phyloP scores from a whole-genome alignment of 2,113 vertebrate genomes.

The Zosterops pallidus region DNA sequence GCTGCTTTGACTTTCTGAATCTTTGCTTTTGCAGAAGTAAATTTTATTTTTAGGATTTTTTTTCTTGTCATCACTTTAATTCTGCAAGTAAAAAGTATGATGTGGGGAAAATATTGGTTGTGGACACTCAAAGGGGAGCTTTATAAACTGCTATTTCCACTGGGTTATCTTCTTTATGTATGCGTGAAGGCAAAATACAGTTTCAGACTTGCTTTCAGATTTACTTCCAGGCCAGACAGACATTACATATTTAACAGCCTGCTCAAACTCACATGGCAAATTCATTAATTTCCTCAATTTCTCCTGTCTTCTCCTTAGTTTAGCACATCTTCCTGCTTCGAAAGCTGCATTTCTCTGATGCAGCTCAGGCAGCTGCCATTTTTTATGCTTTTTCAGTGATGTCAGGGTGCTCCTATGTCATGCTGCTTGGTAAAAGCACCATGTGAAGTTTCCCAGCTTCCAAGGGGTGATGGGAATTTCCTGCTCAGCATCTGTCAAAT shows the following conservation, averaged over 20 bases:
- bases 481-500: neutral
- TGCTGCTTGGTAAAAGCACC: neutral
- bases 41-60: neutral
- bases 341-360: neutral
- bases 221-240: slow-evolving; percentile 31
- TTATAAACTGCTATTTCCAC: neutral
- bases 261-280: slow-evolving; percentile 10
- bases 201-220: slow-evolving; percentile 6
- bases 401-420: neutral
- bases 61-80: neutral
- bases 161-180: neutral
- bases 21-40: neutral
- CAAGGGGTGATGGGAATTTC: neutral
- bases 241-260: slow-evolving; percentile 19
- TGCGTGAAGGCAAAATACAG: neutral
- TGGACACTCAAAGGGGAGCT: neutral
- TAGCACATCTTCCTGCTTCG: neutral
- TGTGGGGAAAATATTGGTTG: neutral
- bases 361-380: neutral
- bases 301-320: slow-evolving; percentile 4
- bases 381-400: neutral
- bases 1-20: neutral
- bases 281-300: neutral
- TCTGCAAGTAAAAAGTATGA: neutral
- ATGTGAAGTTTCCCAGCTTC: neutral